These are phyloP conservation scores for Pogonomyrmex californicus DNA, from an alignment of 1,140 invertebrate genomes.

Conservation along the genomic window DNA sequence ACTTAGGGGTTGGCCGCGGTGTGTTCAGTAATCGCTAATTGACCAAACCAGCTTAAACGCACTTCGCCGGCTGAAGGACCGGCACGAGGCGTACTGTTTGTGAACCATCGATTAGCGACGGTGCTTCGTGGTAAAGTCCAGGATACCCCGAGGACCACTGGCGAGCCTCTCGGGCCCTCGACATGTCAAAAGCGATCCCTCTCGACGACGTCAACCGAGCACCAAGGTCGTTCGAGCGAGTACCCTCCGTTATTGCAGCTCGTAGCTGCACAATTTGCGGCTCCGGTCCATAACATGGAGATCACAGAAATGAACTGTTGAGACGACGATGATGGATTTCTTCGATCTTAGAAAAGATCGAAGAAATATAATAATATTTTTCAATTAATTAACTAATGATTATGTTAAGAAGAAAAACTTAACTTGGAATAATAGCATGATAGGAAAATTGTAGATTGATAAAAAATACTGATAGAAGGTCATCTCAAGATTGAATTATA, in stretches of 20 bases:
- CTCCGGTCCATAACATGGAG: slow-evolving; percentile 39
- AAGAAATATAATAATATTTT: background rate
- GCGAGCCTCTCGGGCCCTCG: slow-evolving; percentile 70
- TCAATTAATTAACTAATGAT: background rate
- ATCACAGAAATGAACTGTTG: slow-evolving; percentile 29
- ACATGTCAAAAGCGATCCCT: slow-evolving; percentile 78
- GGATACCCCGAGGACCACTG: slow-evolving; percentile 73
- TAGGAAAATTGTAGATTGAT: background rate
- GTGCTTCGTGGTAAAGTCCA: slow-evolving; percentile 76
- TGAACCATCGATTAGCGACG: slow-evolving; percentile 83
- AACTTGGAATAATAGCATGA: background rate
- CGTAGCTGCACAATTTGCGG: slow-evolving; percentile 65
- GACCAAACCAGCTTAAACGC: slow-evolving; percentile 84
- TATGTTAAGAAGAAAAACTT: background rate
- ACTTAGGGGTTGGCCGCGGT: slow-evolving; percentile 46
- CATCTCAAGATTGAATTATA: background rate
- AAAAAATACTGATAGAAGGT: background rate
- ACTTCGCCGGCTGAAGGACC: slow-evolving; percentile 75
- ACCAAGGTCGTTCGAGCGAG: slow-evolving; percentile 70
- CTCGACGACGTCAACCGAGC: slow-evolving; percentile 67
- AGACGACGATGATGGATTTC: background rate
- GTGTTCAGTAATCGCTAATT: slow-evolving; percentile 78
- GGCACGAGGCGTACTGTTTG: slow-evolving; percentile 78
- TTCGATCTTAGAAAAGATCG: background rate
- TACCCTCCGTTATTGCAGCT: slow-evolving; percentile 60